Percentiles rank a stretch among this genome's conserved stretches.
These are phyloP conservation scores for Pomatorhinus ruficollis DNA, from an alignment of 2,113 vertebrate species.

Conservation along the genomic window DNA sequence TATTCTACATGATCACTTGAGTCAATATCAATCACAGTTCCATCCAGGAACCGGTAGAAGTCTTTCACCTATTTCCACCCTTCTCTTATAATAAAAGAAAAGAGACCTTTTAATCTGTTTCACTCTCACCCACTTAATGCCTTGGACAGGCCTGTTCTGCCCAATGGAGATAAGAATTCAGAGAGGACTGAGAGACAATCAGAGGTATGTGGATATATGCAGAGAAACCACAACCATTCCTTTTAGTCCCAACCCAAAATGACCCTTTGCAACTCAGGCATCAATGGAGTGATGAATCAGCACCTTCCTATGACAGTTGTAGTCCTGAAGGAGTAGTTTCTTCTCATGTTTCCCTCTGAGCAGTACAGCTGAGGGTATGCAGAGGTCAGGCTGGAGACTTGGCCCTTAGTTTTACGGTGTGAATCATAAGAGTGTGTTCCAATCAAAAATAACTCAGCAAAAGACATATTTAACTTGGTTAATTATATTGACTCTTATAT, in stretches of 20 bases:
- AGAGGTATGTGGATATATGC: background rate
- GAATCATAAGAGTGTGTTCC: background rate
- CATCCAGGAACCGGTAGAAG: background rate
- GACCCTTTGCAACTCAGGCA: constrained; percentile 29
- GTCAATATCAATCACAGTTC: background rate
- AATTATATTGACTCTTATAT: constrained; percentile 50
- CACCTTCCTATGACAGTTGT: constrained; percentile 25
- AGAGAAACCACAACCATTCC: constrained; percentile 33
- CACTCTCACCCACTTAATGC: background rate
- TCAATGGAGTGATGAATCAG: constrained; percentile 42
- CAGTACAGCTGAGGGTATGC: constrained; percentile 10
- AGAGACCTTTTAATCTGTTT: background rate
- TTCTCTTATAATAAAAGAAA: background rate
- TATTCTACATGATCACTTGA: background rate
- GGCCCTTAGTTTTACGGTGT: constrained; percentile 12
- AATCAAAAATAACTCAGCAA: constrained; percentile 27
- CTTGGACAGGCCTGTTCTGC: background rate
- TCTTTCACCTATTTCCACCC: background rate
- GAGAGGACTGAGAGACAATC: background rate
- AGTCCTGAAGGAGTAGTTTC: constrained; percentile 25
- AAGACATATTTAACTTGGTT: constrained; percentile 31
- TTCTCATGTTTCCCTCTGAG: constrained; percentile 39
- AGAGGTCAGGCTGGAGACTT: constrained; percentile 28
- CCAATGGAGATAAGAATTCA: background rate
- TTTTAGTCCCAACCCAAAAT: constrained; percentile 23